phyloP scores from a whole-genome alignment of 2,888 invertebrate species.

The Eueremaeus valkanovi region DNA sequence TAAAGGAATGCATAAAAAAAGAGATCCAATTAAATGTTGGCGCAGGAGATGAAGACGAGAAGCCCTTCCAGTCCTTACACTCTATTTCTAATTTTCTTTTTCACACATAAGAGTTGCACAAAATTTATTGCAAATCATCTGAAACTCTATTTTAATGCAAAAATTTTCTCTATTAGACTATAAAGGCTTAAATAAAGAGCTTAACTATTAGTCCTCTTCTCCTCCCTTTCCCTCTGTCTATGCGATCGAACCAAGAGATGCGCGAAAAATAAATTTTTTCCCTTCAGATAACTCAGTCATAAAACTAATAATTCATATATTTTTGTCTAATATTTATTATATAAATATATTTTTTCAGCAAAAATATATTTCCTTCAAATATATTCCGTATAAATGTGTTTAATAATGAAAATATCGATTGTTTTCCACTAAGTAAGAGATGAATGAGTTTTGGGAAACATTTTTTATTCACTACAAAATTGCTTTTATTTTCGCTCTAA shows the following conservation, averaged over 20 bases:
- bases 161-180: background rate
- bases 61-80: background rate
- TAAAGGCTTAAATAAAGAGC: background rate
- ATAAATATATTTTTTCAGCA: background rate
- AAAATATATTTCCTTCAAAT: background rate
- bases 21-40: background rate
- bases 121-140: conserved; percentile 1
- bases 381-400: background rate
- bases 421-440: background rate
- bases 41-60: background rate
- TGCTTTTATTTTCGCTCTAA: background rate
- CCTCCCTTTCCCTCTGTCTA: no score
- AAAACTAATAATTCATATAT: background rate
- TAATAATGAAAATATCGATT: background rate
- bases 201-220: background rate
- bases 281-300: background rate
- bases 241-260: background rate
- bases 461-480: background rate
- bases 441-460: background rate
- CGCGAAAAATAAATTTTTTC: background rate
- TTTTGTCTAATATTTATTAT: background rate
- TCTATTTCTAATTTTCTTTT: background rate
- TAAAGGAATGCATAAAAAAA: background rate
- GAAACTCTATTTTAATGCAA: background rate
- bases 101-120: background rate